Evolutionary conservation across 2,888 invertebrate genomes (phyloP).

Genomic region (Volucella inflata): DNA sequence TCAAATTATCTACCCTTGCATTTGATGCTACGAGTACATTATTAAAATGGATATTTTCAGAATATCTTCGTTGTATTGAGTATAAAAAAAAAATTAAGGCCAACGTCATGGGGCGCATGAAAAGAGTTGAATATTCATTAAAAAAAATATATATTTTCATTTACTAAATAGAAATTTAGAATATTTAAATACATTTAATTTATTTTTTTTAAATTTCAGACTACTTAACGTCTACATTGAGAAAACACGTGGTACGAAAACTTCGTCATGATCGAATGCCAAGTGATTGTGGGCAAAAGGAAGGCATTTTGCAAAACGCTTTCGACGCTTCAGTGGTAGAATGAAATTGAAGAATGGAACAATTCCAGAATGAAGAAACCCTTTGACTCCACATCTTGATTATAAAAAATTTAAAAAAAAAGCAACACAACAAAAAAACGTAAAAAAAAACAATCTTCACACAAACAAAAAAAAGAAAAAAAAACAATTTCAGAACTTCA

Average conservation of each 20-base stretch:
- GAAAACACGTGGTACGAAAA: slow-evolving; percentile 77
- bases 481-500: slow-evolving; percentile 60
- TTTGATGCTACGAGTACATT: no score
- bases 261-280: slow-evolving; percentile 79
- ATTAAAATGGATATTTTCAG: no score
- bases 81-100: no score
- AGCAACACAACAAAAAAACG: slow-evolving; percentile 20
- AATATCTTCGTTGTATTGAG: no score
- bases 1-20: no score
- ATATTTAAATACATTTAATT: background rate
- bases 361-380: slow-evolving; percentile 77
- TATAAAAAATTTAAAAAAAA: slow-evolving; percentile 21
- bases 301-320: slow-evolving; percentile 78
- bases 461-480: slow-evolving; percentile 9
- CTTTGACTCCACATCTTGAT: slow-evolving; percentile 34
- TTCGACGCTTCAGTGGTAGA: slow-evolving; percentile 77
- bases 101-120: no score
- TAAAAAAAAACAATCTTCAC: slow-evolving; percentile 51
- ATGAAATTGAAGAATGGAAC: slow-evolving; percentile 76
- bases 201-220: slow-evolving; percentile 67
- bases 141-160: slow-evolving; percentile 1
- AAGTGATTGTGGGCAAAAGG: slow-evolving; percentile 79
- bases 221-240: slow-evolving; percentile 79
- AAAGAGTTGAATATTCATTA: no score
- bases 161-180: background rate